Evolutionary conservation across 2,113 vertebrate genomes (phyloP).

Genomic region (Epinephelus moara): DNA sequence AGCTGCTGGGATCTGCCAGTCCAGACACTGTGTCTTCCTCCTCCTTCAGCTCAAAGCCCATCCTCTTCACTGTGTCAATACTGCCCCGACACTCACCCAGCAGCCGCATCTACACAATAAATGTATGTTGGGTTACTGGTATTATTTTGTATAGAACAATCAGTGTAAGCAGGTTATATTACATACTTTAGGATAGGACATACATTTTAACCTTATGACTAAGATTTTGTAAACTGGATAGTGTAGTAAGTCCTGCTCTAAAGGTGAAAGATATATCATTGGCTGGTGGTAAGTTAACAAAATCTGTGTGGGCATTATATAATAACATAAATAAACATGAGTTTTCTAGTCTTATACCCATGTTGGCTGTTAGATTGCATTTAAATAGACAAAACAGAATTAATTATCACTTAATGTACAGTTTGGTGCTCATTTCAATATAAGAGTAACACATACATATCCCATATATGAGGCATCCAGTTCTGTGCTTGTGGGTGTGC

Average conservation of each 20-base stretch:
- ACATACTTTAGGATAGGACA: neutral
- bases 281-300: neutral
- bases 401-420: neutral
- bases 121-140: neutral
- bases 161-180: neutral
- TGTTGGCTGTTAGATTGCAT: neutral
- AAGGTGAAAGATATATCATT: neutral
- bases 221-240: neutral
- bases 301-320: neutral
- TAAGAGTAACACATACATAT: constrained; percentile 88
- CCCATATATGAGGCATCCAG: constrained; percentile 94
- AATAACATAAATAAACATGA: neutral
- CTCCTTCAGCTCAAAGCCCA: constrained; percentile 92
- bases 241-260: neutral
- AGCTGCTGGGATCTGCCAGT: constrained; percentile 91
- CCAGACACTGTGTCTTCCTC: constrained; percentile 92
- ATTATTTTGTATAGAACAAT: neutral
- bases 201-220: neutral
- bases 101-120: constrained; percentile 89
- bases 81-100: constrained; percentile 94
- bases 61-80: constrained; percentile 92
- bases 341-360: neutral
- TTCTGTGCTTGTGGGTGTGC: constrained; percentile 91
- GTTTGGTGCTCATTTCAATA: neutral
- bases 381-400: neutral